These are phyloP conservation scores for Lepilemur ruficaudatus DNA, from an alignment of 2,797 vertebrate genomes.

Conservation along the genomic window DNA sequence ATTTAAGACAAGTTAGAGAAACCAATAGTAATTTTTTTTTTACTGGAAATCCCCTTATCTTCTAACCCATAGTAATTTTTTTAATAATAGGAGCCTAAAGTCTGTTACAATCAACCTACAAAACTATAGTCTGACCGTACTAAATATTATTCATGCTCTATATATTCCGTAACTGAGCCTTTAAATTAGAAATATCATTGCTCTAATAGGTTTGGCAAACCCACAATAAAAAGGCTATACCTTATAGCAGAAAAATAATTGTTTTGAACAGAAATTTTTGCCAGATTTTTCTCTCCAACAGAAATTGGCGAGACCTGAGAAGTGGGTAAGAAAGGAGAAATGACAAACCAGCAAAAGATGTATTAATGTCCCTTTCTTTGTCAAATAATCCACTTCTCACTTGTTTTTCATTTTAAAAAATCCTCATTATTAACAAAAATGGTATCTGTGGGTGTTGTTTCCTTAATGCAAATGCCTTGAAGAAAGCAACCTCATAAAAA, in stretches of 20 bases:
- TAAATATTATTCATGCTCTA: slow-evolving; percentile 23
- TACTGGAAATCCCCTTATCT: neutral
- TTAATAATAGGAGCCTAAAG: slow-evolving; percentile 18
- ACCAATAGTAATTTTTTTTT: neutral
- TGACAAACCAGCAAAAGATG: neutral
- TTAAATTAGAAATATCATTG: slow-evolving; percentile 43
- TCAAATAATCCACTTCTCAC: neutral
- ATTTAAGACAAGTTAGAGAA: slow-evolving; percentile 33
- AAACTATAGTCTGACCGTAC: neutral
- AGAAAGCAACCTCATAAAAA: neutral
- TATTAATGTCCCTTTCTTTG: neutral
- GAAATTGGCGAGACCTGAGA: neutral
- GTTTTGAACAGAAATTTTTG: neutral
- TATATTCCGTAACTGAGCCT: slow-evolving; percentile 20
- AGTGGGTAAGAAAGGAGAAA: neutral
- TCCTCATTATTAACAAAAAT: slow-evolving; percentile 24
- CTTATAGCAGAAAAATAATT: slow-evolving; percentile 6
- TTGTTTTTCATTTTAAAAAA: slow-evolving; percentile 20
- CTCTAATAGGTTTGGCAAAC: neutral
- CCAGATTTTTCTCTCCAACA: slow-evolving; percentile 25
- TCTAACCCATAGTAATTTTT: neutral
- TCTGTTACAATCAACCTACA: neutral
- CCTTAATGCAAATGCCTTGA: slow-evolving; percentile 20
- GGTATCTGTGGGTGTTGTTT: neutral
- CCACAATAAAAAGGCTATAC: neutral